Percentiles rank a stretch among this genome's conserved stretches.
Conservation (phyloP, 2,797 vertebrate species). For the Somateria mollissima region DNA sequence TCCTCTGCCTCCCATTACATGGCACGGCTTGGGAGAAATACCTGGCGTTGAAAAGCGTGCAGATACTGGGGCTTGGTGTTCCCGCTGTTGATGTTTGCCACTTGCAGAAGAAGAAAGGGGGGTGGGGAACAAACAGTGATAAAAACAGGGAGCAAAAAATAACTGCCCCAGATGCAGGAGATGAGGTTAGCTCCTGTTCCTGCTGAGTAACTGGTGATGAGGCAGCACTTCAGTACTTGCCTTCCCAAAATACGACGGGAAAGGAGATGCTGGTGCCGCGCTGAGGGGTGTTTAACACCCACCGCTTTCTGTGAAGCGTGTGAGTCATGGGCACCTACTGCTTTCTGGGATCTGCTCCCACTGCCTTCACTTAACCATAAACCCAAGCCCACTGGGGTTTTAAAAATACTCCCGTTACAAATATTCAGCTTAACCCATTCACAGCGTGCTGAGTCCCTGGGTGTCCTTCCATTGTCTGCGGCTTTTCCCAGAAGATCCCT, state of each 20-base stretch:
- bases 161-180: conserved; percentile 46
- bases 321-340: conserved; percentile 36
- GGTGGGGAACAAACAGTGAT: no score
- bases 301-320: neutral
- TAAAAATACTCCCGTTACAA: neutral
- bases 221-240: conserved; percentile 36
- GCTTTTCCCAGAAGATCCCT: neutral
- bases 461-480: neutral
- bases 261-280: neutral
- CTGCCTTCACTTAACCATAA: neutral
- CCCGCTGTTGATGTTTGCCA: neutral
- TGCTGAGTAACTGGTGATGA: conserved; percentile 67
- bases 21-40: neutral
- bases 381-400: neutral
- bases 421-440: neutral
- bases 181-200: conserved; percentile 22
- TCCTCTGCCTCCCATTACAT: neutral
- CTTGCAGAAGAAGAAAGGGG: neutral
- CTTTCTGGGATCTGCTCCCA: neutral
- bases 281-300: neutral
- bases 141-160: neutral
- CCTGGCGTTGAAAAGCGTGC: neutral
- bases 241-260: conserved; percentile 42
- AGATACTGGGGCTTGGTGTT: neutral
- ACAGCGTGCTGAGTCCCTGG: accelerated